A percentile compares a stretch with the other conserved stretches of the same genome.
Conservation (phyloP, 2,113 vertebrate species). For the human region GRCh38 chr2:54915501-54916000, state of each 20-base stretch:
- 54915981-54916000: constrained; percentile 6
- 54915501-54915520: background rate
- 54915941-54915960: background rate
- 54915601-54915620: background rate
- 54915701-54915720: background rate
- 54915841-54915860: background rate
- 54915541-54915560: background rate
- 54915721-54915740: background rate
- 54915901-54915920: background rate
- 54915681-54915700: background rate
- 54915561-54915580: background rate
- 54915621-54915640: background rate
- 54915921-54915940: background rate
- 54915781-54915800: background rate
- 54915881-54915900: background rate
- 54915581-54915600: background rate
- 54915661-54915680: background rate
- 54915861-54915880: background rate
- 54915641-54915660: background rate
- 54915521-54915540: background rate
- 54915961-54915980: background rate
- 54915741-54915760: background rate
- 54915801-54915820: background rate
- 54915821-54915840: background rate
- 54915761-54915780: background rate